Evolutionary conservation across 2,797 vertebrate species (phyloP).

Genomic region (Lophius americanus): DNA sequence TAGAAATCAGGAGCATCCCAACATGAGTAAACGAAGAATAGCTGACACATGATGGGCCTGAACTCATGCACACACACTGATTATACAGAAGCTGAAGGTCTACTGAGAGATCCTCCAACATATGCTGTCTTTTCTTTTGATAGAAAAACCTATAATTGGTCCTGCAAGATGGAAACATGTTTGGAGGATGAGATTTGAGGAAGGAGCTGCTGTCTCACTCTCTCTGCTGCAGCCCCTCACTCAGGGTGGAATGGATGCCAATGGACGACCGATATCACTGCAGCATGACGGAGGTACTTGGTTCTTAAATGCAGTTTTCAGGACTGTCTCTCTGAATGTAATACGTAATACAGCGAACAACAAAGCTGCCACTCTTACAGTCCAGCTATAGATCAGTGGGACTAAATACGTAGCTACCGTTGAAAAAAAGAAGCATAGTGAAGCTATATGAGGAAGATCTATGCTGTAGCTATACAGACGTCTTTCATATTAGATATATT

Average conservation of each 20-base stretch:
- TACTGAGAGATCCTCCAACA: neutral
- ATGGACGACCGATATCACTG: slow-evolving; percentile 18
- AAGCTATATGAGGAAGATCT: neutral
- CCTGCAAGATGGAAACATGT: slow-evolving; percentile 20
- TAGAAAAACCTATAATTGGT: slow-evolving; percentile 35
- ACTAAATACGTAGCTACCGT: slow-evolving; percentile 10
- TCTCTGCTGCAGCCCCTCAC: neutral
- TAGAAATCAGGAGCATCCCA: neutral
- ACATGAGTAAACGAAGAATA: neutral
- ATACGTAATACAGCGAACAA: slow-evolving; percentile 8
- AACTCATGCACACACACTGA: slow-evolving; percentile 9
- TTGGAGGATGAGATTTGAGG: slow-evolving; percentile 4
- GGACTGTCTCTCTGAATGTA: slow-evolving; percentile 10
- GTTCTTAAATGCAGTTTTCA: slow-evolving; percentile 52
- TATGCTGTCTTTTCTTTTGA: slow-evolving; percentile 6
- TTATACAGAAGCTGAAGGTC: slow-evolving; percentile 18
- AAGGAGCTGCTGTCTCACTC: slow-evolving; percentile 18
- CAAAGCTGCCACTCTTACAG: slow-evolving; percentile 22
- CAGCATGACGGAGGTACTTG: slow-evolving; percentile 46
- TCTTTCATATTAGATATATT: slow-evolving; percentile 7
- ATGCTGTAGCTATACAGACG: neutral
- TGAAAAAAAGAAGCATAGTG: neutral
- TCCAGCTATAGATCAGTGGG: slow-evolving; percentile 39
- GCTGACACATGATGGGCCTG: neutral
- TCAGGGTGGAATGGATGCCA: neutral